Evolutionary conservation across 1,140 invertebrate genomes (phyloP), one percentile per base, ranked within the genome.

Genomic region (Drosophila arawakana): DNA sequence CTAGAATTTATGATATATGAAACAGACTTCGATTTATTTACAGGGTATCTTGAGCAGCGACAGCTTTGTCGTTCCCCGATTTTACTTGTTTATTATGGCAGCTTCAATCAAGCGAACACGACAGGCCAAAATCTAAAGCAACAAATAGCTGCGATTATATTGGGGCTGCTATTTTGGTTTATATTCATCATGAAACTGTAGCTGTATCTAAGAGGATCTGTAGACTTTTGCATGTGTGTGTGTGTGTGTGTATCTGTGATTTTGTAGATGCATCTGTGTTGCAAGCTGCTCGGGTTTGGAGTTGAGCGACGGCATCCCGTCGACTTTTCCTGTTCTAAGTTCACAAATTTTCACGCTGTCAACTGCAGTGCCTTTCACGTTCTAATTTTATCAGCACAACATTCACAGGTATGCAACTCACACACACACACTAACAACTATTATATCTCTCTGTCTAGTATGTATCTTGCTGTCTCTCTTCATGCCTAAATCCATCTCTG

Each of bases 281-380:
- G 25, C 25, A 73, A 76, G 74, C 75, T 73, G 49, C 66, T 57
- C 63, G 70, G 70, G 41, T 43, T 70, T 55, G 18, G 47, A 68
- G 63, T 25, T 61, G 47, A 60, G 72, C 67, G 67, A 71, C 59
- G 82, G 76, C 82, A 77, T 80, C 83, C 79, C 84, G 79, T 63
- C 68, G 80, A 37, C 76, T 78, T 80, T 75, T 83, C 70, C 80
- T 89, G 83, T 88, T 89, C 69, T 89, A 78, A 83, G 83, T 86
- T 86, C 80, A 88, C 83, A 82, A 74, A 86, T 86, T 88, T 86
- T 86, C 76, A 88, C 77, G 80, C 83, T 88, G 83, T 86, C 83
- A 86, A 88, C 83, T 80, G 83, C 83, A 83, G 83, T 67, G 80
- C 57, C 60, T 82, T 88, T 88, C 80, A 62, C 77, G 76, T 86